Conservation (phyloP, 2,113 vertebrate species). For the Zosterops pallidus region DNA sequence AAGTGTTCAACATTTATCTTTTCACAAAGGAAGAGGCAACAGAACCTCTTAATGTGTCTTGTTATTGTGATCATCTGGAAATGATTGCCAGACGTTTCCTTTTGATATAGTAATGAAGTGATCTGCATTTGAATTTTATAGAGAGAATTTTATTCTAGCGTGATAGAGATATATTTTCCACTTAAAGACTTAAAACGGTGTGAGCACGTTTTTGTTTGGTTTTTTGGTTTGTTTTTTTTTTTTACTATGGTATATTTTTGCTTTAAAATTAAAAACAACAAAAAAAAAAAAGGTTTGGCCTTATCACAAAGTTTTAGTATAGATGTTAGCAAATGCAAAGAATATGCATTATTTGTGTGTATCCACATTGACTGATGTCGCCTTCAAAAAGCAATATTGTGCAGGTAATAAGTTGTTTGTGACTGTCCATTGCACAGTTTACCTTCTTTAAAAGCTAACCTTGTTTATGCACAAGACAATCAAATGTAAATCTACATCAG, state of each 20-base stretch:
- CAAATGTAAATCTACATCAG: conserved; percentile 73
- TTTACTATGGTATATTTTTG: conserved; percentile 77
- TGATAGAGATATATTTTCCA: conserved; percentile 82
- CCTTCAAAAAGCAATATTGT: conserved; percentile 79
- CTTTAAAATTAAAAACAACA: conserved; percentile 71
- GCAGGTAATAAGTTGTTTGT: conserved; percentile 77
- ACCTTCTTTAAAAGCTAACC: conserved; percentile 71
- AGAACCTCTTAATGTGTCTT: conserved; percentile 72
- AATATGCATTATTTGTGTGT: conserved; percentile 74
- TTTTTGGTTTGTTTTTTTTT: background rate
- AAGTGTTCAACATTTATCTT: conserved; percentile 60
- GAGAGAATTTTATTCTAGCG: conserved; percentile 79
- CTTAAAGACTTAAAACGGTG: conserved; percentile 67
- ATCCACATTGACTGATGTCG: conserved; percentile 74
- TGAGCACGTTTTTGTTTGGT: conserved; percentile 23
- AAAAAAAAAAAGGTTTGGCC: conserved; percentile 77
- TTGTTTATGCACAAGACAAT: conserved; percentile 84
- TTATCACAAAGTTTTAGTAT: conserved; percentile 78
- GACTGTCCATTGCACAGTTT: conserved; percentile 79
- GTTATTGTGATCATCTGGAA: conserved; percentile 78
- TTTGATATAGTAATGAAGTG: conserved; percentile 74
- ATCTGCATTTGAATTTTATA: conserved; percentile 81
- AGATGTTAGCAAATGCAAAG: conserved; percentile 78
- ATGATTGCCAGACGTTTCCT: conserved; percentile 73
- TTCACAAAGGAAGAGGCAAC: conserved; percentile 56